phyloP scores from a whole-genome alignment of 2,113 vertebrate species.

The Butorides virescens region DNA sequence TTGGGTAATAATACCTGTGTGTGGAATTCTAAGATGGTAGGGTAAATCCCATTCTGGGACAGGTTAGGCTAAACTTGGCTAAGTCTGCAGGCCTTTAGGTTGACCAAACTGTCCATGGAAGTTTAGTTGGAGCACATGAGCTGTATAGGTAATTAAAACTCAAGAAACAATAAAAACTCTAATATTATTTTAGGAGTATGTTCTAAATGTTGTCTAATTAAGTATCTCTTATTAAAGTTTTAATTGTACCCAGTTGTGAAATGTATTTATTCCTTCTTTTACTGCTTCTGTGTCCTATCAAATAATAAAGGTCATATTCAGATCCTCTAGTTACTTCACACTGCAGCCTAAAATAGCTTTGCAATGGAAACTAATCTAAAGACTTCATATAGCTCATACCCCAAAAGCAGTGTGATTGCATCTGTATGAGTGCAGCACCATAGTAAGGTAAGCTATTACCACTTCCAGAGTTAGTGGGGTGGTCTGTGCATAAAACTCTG shows the following conservation, averaged over 20 bases:
- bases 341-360: background rate
- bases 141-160: background rate
- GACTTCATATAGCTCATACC: background rate
- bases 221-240: background rate
- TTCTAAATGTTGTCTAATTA: background rate
- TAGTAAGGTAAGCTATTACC: background rate
- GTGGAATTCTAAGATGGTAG: background rate
- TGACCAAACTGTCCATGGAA: background rate
- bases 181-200: background rate
- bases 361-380: background rate
- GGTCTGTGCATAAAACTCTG: background rate
- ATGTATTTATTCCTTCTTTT: background rate
- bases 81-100: background rate
- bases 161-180: background rate
- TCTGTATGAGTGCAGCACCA: background rate
- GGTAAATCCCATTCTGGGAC: background rate
- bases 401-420: background rate
- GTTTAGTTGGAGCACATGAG: background rate
- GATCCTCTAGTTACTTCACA: background rate
- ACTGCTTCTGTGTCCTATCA: background rate
- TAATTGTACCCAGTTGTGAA: background rate
- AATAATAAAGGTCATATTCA: background rate
- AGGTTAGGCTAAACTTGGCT: background rate
- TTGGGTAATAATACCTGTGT: background rate
- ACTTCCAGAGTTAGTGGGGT: background rate